These are phyloP conservation scores for Graphium colonna DNA, from an alignment of 2,888 invertebrate species.

Conservation along the genomic window DNA sequence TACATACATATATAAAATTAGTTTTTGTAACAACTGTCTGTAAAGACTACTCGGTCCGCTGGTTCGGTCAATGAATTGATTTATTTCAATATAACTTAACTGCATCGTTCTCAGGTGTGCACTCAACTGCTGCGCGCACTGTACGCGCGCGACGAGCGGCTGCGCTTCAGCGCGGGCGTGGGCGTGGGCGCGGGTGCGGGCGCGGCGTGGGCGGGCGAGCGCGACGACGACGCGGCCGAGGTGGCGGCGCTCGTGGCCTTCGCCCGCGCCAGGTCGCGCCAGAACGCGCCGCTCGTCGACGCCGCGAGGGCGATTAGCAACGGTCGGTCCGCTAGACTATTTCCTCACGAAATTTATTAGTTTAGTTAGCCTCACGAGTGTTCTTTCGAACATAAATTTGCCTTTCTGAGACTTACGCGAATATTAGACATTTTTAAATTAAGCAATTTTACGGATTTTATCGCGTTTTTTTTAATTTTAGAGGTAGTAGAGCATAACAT, in stretches of 20 bases:
- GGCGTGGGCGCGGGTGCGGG: slow-evolving; percentile 55
- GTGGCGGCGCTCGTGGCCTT: slow-evolving; percentile 43
- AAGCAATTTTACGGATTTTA: too few relatives aligned
- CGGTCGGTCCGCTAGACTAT: slow-evolving; percentile 1
- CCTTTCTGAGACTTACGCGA: too few relatives aligned
- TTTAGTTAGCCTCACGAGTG: too few relatives aligned
- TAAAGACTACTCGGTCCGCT: too few relatives aligned
- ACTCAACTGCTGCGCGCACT: slow-evolving; percentile 89
- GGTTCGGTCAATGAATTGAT: too few relatives aligned
- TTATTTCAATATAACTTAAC: not conserved
- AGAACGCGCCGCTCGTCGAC: slow-evolving; percentile 35
- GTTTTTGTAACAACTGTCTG: too few relatives aligned
- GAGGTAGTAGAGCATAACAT: too few relatives aligned
- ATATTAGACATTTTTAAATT: too few relatives aligned
- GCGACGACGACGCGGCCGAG: slow-evolving; percentile 54
- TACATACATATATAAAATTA: too few relatives aligned
- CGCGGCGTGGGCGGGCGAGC: slow-evolving; percentile 59
- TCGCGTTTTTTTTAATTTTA: too few relatives aligned
- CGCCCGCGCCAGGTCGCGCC: slow-evolving; percentile 31
- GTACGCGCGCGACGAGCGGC: slow-evolving; percentile 91
- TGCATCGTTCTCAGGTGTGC: too few relatives aligned
- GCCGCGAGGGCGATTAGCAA: slow-evolving; percentile 31
- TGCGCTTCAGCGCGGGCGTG: slow-evolving; percentile 67
- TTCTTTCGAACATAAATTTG: too few relatives aligned
- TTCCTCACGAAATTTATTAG: slow-evolving; percentile 14